Base-by-base conservation (phyloP, 2,888 invertebrate species). In the Nezara viridula region DNA sequence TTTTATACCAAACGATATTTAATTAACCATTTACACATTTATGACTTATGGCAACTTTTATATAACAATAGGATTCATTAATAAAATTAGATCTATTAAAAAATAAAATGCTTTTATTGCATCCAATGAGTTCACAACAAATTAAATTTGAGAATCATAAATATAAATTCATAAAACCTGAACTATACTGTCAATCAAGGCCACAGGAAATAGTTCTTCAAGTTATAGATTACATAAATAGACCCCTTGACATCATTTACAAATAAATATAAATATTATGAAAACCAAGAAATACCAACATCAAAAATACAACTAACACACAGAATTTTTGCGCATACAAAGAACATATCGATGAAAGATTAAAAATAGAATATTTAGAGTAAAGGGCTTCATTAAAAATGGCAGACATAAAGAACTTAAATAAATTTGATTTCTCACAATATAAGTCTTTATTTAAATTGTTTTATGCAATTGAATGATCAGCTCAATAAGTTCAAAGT, bases 11-110 rank as follows among this genome's bases (percentile, higher is more conserved):
- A 37, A 37, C 0, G 66, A 37, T 19, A 37, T 73, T 60, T 32
- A 73, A 37, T 37, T 19, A 32, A 73, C 7, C 19, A 73, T 73
- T 73, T 37, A 19, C 14, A 19, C 27, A 37, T 73, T 73, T 37
- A 32, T 37, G 66, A 73, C 66, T 73, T 73, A 73, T 73, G 66
- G 66, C 66, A 73, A 73, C 66, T 73, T 73, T 37, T 73, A 19
- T 37, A 19, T 19, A 9, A 19, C 19, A 66, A 73, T 32, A 73
- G 21, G 21, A 73, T 19, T 37, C 19, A 37, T 19, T 60, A 73
- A 73, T 73, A 73, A 32, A 73, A 73, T 37, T 73, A 19, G 19
- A 73, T 12, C 32, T 37, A 7, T 37, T 6, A 37, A 60, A 27
- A 66, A 66, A 66, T 4, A 55, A n/a, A 55, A 60, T 60, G 60